Evolutionary conservation across 2,888 invertebrate species (phyloP).

Genomic region (Cerceris ruficornis): DNA sequence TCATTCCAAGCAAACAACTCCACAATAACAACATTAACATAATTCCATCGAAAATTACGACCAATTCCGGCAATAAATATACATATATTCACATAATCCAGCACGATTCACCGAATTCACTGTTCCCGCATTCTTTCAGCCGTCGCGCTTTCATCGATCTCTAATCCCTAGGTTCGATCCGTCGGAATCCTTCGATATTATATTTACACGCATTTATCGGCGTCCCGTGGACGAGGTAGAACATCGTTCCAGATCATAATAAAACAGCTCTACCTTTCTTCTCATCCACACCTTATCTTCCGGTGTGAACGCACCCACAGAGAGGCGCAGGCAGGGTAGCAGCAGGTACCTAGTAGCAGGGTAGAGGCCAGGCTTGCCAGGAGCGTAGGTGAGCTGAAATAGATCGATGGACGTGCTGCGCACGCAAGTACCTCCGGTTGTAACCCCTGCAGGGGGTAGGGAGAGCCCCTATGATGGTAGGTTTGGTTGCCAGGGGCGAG

Average conservation of each 20-base stretch:
- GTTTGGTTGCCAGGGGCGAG: slow-evolving; percentile 55
- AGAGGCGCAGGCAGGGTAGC: slow-evolving; percentile 35
- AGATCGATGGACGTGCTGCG: slow-evolving; percentile 75
- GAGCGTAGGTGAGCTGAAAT: slow-evolving; percentile 71
- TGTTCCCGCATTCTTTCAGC: not conserved
- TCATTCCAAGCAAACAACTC: no score
- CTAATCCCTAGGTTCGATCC: no score
- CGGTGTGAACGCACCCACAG: slow-evolving; percentile 53
- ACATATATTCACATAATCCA: no score
- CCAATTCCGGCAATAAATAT: no score
- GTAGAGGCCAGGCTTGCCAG: slow-evolving; percentile 58
- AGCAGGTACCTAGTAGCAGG: slow-evolving; percentile 33
- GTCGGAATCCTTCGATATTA: not conserved
- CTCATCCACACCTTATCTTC: slow-evolving; percentile 18
- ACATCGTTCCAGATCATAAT: slow-evolving; percentile 17
- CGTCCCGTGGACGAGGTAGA: not conserved
- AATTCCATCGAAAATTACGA: no score
- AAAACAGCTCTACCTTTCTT: slow-evolving; percentile 18
- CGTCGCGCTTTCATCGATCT: not conserved
- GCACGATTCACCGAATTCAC: no score
- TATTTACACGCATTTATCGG: slow-evolving; percentile 17
- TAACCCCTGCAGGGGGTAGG: slow-evolving; percentile 62
- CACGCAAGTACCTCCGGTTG: slow-evolving; percentile 71
- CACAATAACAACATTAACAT: no score
- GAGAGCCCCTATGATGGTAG: slow-evolving; percentile 53